Conservation (phyloP, 2,797 vertebrate genomes). For the Oryzias dopingdopingensis region DNA sequence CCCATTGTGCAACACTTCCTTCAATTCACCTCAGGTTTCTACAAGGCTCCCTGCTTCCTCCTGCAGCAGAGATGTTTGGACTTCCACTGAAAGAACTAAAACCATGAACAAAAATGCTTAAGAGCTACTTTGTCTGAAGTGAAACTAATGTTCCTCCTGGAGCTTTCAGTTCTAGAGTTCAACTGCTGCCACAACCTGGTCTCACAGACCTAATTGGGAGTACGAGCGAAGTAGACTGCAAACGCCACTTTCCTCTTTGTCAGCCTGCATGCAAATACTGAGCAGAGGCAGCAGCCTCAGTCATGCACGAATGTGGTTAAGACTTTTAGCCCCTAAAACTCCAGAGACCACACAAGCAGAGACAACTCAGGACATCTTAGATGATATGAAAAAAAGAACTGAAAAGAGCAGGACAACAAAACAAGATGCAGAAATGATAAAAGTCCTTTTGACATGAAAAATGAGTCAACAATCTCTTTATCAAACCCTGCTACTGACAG, state of each 20-base stretch:
- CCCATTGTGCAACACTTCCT: constrained; percentile 81
- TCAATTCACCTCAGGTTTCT: constrained; percentile 68
- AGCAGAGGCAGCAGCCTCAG: constrained; percentile 13
- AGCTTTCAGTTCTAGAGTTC: constrained; percentile 6
- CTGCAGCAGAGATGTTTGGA: constrained; percentile 11
- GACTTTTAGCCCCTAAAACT: constrained; percentile 44
- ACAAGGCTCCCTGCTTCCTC: constrained; percentile 47
- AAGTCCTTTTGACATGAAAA: neutral
- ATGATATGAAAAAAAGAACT: neutral
- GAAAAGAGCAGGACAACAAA: constrained; percentile 6
- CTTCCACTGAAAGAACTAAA: neutral
- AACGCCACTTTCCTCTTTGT: constrained; percentile 15
- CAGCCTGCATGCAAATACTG: constrained; percentile 54
- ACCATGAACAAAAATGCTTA: neutral
- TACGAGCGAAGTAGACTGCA: constrained; percentile 31
- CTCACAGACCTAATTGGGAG: constrained; percentile 26
- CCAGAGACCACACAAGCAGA: constrained; percentile 13
- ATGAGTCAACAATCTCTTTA: neutral
- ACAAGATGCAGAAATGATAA: neutral
- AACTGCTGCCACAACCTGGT: constrained; percentile 7
- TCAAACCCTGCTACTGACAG: neutral
- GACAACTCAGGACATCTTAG: constrained; percentile 1
- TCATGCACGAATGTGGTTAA: constrained; percentile 55
- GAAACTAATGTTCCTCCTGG: neutral
- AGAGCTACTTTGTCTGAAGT: neutral